Evolutionary conservation across 92 coral and sea anemone species (phyloP).

Genomic region (Umimayanthus chanpuru): DNA sequence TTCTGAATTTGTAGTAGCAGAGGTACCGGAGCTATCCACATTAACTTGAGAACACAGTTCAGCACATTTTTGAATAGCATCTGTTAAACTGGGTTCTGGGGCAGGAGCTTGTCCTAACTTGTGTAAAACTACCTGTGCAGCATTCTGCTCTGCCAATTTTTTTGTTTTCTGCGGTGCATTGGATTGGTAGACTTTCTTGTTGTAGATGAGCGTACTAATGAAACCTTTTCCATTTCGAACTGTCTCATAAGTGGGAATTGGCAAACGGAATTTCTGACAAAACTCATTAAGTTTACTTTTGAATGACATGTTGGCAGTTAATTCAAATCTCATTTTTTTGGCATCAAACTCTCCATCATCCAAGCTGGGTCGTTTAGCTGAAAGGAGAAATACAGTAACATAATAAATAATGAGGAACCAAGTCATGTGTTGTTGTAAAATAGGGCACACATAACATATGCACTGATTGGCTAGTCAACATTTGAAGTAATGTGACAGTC

Average conservation of each 20-base stretch:
- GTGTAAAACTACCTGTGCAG: conserved; percentile 82
- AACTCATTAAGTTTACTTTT: conserved; percentile 89
- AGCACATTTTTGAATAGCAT: conserved; percentile 65
- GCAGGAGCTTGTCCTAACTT: conserved; percentile 79
- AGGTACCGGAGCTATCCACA: not conserved
- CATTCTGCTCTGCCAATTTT: conserved; percentile 89
- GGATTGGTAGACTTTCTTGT: conserved; percentile 74
- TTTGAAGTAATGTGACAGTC: too few species aligned
- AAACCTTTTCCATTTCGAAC: conserved; percentile 65
- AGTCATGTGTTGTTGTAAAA: too few species aligned
- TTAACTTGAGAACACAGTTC: conserved; percentile 47
- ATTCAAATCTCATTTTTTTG: conserved; percentile 66
- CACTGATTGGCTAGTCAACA: too few species aligned
- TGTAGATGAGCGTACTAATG: conserved; percentile 67
- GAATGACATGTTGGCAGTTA: conserved; percentile 50
- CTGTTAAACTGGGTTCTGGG: conserved; percentile 57
- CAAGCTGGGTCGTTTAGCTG: conserved; percentile 18
- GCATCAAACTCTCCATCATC: conserved; percentile 44
- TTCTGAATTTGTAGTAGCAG: not conserved
- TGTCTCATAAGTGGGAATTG: conserved; percentile 76
- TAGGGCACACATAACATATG: too few species aligned
- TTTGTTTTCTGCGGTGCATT: conserved; percentile 69
- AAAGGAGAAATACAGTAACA: not conserved
- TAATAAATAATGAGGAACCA: too few species aligned
- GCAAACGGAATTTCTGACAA: conserved; percentile 88